These are phyloP conservation scores for Kryptopterus vitreolus DNA, from an alignment of 2,797 vertebrate species.

Conservation along the genomic window DNA sequence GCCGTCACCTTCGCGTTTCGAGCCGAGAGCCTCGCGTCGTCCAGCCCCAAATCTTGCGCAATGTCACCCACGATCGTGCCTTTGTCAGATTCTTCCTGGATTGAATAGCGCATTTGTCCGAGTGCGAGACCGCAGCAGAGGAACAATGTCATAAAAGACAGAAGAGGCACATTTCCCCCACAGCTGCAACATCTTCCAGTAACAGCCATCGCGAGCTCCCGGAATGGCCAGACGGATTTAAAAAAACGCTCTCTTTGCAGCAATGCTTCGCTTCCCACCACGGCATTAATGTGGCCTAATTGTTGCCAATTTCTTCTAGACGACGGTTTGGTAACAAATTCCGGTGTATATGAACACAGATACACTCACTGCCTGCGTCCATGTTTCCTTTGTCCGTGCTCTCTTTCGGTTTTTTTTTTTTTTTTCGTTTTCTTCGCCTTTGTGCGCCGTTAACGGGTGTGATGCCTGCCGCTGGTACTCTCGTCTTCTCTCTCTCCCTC, in stretches of 20 bases:
- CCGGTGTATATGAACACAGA: constrained; percentile 60
- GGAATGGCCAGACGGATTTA: constrained; percentile 78
- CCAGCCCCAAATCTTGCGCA: constrained; percentile 86
- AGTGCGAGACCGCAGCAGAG: constrained; percentile 78
- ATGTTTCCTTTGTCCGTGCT: constrained; percentile 79
- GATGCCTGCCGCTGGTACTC: constrained; percentile 70
- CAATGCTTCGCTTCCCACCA: constrained; percentile 72
- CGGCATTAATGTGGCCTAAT: constrained; percentile 77
- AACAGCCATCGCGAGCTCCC: constrained; percentile 79
- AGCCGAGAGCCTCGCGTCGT: constrained; percentile 81
- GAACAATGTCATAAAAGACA: constrained; percentile 75
- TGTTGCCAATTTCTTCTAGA: constrained; percentile 65
- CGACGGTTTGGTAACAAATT: constrained; percentile 66
- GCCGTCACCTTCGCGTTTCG: constrained; percentile 86
- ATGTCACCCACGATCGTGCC: constrained; percentile 90
- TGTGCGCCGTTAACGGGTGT: constrained; percentile 80
- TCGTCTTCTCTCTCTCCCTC: constrained; percentile 7
- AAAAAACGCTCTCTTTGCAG: constrained; percentile 74
- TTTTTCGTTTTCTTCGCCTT: constrained; percentile 63
- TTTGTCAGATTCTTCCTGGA: constrained; percentile 86
- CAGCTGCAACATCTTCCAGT: constrained; percentile 73
- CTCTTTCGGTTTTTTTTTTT: constrained; percentile 46
- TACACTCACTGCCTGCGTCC: constrained; percentile 70
- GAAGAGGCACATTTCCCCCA: constrained; percentile 76
- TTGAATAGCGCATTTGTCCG: constrained; percentile 86